Conservation (phyloP, 2,113 vertebrate species). For the Pterocles burchelli region DNA sequence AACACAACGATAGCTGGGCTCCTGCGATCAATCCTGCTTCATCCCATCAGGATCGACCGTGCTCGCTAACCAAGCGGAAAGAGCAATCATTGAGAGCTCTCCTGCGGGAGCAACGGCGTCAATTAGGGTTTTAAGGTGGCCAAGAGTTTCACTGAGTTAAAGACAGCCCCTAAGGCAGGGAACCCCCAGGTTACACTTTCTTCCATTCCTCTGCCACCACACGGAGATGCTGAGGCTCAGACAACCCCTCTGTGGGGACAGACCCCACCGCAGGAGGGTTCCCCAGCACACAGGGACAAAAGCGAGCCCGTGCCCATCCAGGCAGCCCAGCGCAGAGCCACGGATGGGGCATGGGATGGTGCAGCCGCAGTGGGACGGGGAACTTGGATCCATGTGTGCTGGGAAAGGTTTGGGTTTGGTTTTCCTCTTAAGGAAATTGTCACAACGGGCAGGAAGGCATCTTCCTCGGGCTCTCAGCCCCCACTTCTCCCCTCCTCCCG, state of each 20-base stretch:
- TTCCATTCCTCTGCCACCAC: neutral
- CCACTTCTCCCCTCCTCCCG: neutral
- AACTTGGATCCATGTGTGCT: accelerated
- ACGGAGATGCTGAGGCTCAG: neutral
- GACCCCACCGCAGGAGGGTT: neutral
- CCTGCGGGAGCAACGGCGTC: neutral
- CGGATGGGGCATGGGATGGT: accelerated
- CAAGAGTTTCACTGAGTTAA: neutral
- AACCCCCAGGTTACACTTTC: neutral
- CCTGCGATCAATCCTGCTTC: neutral
- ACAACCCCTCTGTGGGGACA: neutral
- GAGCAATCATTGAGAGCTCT: neutral
- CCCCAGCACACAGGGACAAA: neutral
- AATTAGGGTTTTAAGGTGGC: neutral
- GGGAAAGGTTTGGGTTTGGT: neutral
- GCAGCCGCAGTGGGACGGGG: accelerated
- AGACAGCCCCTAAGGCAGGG: neutral
- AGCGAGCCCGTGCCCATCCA: accelerated
- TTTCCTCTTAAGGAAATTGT: neutral
- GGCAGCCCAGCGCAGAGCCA: accelerated
- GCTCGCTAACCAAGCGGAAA: neutral
- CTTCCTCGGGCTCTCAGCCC: neutral
- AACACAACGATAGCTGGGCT: neutral
- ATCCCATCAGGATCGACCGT: neutral
- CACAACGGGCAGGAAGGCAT: neutral